Evolutionary conservation across 2,888 invertebrate species (phyloP).

Genomic region (Ophion slaviceki): DNA sequence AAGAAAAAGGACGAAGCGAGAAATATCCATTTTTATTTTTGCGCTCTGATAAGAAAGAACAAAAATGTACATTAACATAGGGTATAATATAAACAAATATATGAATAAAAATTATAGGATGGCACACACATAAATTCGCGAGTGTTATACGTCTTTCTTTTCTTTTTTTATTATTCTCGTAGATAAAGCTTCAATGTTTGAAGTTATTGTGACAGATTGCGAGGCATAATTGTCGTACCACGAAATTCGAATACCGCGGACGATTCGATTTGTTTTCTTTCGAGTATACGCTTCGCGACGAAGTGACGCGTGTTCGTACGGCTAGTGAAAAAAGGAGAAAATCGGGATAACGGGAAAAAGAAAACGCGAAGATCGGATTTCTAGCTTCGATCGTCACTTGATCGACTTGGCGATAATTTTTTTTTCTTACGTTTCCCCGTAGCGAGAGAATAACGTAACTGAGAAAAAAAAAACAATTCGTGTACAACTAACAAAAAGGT

Average conservation of each 20-base stretch:
- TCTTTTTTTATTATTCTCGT: conserved; percentile 45
- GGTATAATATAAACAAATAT: conserved; percentile 81
- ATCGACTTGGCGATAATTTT: conserved; percentile 77
- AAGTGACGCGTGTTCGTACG: conserved; percentile 80
- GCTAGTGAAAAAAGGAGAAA: conserved; percentile 69
- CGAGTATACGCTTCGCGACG: conserved; percentile 9
- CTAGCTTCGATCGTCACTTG: conserved; percentile 77
- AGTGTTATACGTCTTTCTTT: conserved; percentile 66
- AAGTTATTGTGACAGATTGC: not conserved
- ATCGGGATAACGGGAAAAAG: conserved; percentile 48
- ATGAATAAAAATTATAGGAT: conserved; percentile 80
- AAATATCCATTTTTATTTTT: conserved; percentile 80
- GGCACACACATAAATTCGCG: conserved; percentile 75
- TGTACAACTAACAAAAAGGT: conserved; percentile 51
- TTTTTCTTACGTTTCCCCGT: conserved; percentile 80
- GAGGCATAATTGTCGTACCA: not conserved
- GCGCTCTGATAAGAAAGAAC: conserved; percentile 78
- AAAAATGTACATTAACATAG: conserved; percentile 82
- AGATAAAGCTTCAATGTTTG: not conserved
- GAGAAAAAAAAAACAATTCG: conserved; percentile 41
- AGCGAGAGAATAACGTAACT: conserved; percentile 76
- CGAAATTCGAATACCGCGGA: too few relatives aligned
- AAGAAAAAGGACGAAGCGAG: conserved; percentile 71
- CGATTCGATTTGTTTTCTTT: conserved; percentile 3
- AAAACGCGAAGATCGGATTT: conserved; percentile 57